phyloP scores from a whole-genome alignment of 2,888 invertebrate genomes.

The Apantesis nais region DNA sequence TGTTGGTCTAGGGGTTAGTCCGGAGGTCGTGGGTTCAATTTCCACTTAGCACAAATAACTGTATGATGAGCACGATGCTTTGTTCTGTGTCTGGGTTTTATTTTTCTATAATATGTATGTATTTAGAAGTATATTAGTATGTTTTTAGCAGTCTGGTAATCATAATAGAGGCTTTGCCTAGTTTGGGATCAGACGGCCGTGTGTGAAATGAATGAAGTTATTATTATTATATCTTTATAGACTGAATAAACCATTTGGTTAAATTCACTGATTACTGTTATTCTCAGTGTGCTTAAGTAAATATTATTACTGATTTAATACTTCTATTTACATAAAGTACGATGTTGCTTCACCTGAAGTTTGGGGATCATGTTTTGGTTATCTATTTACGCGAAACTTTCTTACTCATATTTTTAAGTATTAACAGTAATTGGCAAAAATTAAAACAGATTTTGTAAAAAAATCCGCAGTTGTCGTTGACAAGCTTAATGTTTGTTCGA shows the following conservation, averaged over 20 bases:
- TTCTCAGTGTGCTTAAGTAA: background rate
- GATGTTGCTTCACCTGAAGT: constrained; percentile 17
- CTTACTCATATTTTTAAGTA: constrained; percentile 18
- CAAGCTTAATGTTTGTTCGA: constrained; percentile 58
- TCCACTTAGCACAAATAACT: too few relatives aligned
- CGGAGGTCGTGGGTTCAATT: too few relatives aligned
- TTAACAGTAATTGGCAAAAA: constrained; percentile 45
- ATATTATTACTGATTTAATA: background rate
- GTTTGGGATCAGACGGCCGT: too few relatives aligned
- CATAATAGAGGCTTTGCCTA: too few relatives aligned
- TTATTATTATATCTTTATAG: constrained; percentile 29
- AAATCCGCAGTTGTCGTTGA: constrained; percentile 54
- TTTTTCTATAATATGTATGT: too few relatives aligned
- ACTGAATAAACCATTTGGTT: background rate
- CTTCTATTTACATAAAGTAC: constrained; percentile 15
- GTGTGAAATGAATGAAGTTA: too few relatives aligned
- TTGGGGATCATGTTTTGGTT: constrained; percentile 14
- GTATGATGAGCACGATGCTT: too few relatives aligned
- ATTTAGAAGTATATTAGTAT: too few relatives aligned
- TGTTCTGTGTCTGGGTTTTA: too few relatives aligned
- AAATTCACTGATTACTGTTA: constrained; percentile 5
- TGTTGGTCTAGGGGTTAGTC: too few relatives aligned
- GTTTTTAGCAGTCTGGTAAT: too few relatives aligned
- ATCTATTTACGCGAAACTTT: constrained; percentile 5
- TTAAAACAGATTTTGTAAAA: constrained; percentile 54